These are phyloP conservation scores for Zonitis immaculata DNA, from an alignment of 2,888 invertebrate genomes.

Conservation along the genomic window DNA sequence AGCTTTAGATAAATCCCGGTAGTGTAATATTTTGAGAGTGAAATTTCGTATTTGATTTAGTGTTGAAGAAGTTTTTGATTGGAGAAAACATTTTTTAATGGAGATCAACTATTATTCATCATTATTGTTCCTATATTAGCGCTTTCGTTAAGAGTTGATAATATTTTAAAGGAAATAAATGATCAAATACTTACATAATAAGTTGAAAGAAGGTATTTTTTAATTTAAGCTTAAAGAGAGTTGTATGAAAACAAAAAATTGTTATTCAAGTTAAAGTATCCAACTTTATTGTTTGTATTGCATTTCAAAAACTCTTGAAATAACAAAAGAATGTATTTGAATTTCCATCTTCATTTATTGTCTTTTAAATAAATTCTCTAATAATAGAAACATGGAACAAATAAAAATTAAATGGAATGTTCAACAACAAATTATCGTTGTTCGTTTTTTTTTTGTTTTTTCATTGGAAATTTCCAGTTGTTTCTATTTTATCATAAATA, in stretches of 20 bases:
- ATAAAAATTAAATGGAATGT: no score
- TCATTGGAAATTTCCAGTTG: no score
- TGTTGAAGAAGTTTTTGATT: constrained; percentile 2
- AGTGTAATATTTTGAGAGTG: constrained; percentile 5
- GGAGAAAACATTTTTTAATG: background rate
- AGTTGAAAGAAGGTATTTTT: background rate
- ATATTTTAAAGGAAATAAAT: background rate
- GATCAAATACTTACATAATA: background rate
- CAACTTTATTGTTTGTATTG: background rate
- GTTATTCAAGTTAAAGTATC: background rate
- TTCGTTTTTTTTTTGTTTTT: no score
- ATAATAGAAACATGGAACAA: no score
- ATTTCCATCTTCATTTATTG: no score
- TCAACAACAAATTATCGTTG: no score
- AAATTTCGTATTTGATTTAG: constrained; percentile 8
- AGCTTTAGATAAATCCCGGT: background rate
- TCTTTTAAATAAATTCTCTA: no score
- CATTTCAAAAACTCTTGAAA: no score
- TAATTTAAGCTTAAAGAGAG: background rate
- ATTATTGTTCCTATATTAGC: background rate
- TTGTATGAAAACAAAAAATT: background rate
- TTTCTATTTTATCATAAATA: no score
- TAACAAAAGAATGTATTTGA: no score
- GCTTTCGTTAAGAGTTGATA: background rate
- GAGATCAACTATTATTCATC: constrained; percentile 3